phyloP scores from a whole-genome alignment of 2,888 invertebrate genomes.

The Conistra vaccinii region DNA sequence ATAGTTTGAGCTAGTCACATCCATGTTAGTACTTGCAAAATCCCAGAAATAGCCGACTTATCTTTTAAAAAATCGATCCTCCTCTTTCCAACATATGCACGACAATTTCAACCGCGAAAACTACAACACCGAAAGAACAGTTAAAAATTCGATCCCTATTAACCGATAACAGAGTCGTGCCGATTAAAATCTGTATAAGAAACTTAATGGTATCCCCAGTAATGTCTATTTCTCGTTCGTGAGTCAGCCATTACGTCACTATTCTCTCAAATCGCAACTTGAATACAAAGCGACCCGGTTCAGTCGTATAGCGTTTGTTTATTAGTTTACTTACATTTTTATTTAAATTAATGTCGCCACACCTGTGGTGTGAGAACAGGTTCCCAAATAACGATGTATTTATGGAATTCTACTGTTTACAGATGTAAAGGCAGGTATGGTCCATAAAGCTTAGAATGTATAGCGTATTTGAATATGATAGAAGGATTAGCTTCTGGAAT shows the following conservation, averaged over 20 bases:
- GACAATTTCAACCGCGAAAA: slow-evolving; percentile 7
- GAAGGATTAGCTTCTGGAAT: no score
- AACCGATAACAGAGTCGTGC: slow-evolving; percentile 56
- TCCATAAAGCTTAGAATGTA: background rate
- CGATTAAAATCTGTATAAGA: slow-evolving; percentile 57
- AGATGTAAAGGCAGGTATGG: slow-evolving; percentile 12
- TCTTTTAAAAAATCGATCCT: background rate
- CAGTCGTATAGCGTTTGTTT: slow-evolving; percentile 36
- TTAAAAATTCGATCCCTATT: slow-evolving; percentile 49
- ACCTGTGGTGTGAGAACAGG: slow-evolving; percentile 31
- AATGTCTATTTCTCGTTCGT: slow-evolving; percentile 73
- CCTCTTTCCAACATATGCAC: background rate
- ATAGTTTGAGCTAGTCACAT: background rate
- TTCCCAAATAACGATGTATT: background rate
- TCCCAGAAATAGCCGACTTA: background rate
- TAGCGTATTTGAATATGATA: background rate
- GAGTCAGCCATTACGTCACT: slow-evolving; percentile 77
- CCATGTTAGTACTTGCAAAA: background rate
- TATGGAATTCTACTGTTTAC: slow-evolving; percentile 15
- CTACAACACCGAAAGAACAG: background rate
- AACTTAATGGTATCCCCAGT: slow-evolving; percentile 66
- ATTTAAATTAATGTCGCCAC: slow-evolving; percentile 41
- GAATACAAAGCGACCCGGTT: slow-evolving; percentile 62
- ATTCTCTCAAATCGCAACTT: slow-evolving; percentile 61
- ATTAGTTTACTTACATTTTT: slow-evolving; percentile 51